phyloP scores from a whole-genome alignment of 1,140 invertebrate genomes.

The Ceratina japonica region DNA sequence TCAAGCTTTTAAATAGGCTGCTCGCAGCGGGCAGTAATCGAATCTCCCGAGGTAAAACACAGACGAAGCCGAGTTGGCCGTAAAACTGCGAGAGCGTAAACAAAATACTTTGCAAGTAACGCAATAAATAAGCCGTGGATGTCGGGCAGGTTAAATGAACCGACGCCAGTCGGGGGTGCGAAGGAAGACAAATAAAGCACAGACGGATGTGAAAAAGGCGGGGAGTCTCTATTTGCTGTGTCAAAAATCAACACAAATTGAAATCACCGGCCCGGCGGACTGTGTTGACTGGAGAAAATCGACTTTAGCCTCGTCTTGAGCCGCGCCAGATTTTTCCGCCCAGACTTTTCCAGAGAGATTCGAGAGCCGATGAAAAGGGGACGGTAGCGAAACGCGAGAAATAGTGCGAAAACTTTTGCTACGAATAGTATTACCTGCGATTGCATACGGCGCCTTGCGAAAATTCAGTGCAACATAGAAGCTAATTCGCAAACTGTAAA shows the following conservation, averaged over 20 bases:
- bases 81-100: constrained; percentile 61
- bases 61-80: no score
- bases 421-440: no score
- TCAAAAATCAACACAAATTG: constrained; percentile 78
- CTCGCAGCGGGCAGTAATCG: constrained; percentile 8
- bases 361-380: constrained; percentile 21
- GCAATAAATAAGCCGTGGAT: constrained; percentile 67
- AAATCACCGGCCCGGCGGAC: constrained; percentile 68
- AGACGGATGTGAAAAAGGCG: constrained; percentile 60
- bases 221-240: constrained; percentile 72
- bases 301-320: constrained; percentile 55
- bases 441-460: no score
- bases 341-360: constrained; percentile 33
- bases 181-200: constrained; percentile 73
- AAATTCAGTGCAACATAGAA: no score
- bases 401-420: background rate
- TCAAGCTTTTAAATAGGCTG: background rate
- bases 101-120: constrained; percentile 76
- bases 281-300: constrained; percentile 69
- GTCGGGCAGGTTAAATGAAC: constrained; percentile 73
- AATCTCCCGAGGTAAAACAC: constrained; percentile 1
- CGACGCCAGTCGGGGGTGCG: constrained; percentile 41
- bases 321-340: constrained; percentile 35
- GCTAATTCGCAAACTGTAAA: no score
- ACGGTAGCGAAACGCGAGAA: background rate